Evolutionary conservation across 2,888 invertebrate species (phyloP).

Genomic region (Hipparchia semele): DNA sequence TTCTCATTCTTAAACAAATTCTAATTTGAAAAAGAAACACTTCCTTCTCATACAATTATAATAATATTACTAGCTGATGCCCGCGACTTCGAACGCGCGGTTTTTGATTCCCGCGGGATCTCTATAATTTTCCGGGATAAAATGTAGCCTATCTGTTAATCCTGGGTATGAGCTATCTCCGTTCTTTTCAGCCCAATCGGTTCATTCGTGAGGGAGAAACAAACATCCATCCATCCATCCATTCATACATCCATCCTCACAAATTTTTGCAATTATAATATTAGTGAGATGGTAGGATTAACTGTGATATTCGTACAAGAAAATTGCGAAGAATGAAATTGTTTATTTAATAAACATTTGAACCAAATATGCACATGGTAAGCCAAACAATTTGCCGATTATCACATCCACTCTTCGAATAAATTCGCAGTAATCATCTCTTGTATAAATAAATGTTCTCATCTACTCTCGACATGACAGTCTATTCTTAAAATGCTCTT

Average conservation of each 20-base stretch:
- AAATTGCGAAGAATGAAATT: not conserved
- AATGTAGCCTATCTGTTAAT: too few relatives aligned
- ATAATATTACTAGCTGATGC: too few relatives aligned
- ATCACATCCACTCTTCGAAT: not conserved
- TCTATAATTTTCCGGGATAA: too few relatives aligned
- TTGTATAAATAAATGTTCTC: not conserved
- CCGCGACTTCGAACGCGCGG: too few relatives aligned
- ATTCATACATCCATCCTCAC: too few relatives aligned
- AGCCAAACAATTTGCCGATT: slow-evolving; percentile 2
- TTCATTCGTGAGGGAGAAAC: too few relatives aligned
- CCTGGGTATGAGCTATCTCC: too few relatives aligned
- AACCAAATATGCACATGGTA: not conserved
- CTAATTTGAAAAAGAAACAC: slow-evolving; percentile 10
- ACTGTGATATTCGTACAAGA: too few relatives aligned
- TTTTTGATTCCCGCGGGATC: too few relatives aligned
- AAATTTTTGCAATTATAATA: too few relatives aligned
- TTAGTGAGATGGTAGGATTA: too few relatives aligned
- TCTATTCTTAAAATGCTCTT: not conserved
- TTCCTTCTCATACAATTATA: not conserved
- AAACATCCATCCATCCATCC: too few relatives aligned
- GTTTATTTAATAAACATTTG: not conserved
- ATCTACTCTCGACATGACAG: not conserved
- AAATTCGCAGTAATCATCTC: slow-evolving; percentile 10
- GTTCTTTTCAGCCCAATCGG: not conserved
- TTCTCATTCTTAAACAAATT: slow-evolving; percentile 34